Evolutionary conservation across 2,888 invertebrate species (phyloP).

Genomic region (Cosmia trapezina): DNA sequence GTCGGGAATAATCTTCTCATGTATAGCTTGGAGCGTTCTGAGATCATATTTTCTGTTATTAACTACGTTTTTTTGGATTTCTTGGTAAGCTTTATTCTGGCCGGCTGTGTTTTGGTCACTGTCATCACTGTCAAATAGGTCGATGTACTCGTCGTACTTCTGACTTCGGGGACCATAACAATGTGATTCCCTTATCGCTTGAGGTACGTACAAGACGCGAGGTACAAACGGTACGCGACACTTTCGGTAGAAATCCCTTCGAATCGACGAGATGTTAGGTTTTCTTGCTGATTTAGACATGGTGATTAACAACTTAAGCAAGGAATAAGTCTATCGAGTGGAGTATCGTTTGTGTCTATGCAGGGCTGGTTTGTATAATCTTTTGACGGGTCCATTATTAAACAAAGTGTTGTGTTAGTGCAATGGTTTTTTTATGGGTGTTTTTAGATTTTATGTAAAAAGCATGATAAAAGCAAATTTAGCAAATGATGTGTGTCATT

Average conservation of each 20-base stretch:
- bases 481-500: neutral
- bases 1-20: neutral
- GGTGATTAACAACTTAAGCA: conserved; percentile 13
- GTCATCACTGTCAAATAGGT: conserved; percentile 22
- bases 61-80: neutral
- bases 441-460: neutral
- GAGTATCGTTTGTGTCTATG: neutral
- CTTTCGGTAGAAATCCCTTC: conserved; percentile 5
- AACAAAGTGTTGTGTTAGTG: neutral
- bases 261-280: neutral
- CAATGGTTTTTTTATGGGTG: neutral
- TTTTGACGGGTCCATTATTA: conserved; percentile 33
- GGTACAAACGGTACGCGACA: neutral
- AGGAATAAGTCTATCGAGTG: neutral
- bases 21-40: neutral
- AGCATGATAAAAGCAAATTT: neutral
- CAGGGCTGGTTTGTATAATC: neutral
- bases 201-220: conserved; percentile 8
- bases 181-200: conserved; percentile 11
- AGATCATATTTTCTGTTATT: neutral
- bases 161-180: conserved; percentile 13
- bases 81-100: neutral
- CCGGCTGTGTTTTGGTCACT: neutral
- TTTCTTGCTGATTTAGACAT: conserved; percentile 34
- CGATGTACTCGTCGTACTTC: conserved; percentile 32